Evolutionary conservation across 2,888 invertebrate genomes (phyloP).

Genomic region (Lapara coniferarum): DNA sequence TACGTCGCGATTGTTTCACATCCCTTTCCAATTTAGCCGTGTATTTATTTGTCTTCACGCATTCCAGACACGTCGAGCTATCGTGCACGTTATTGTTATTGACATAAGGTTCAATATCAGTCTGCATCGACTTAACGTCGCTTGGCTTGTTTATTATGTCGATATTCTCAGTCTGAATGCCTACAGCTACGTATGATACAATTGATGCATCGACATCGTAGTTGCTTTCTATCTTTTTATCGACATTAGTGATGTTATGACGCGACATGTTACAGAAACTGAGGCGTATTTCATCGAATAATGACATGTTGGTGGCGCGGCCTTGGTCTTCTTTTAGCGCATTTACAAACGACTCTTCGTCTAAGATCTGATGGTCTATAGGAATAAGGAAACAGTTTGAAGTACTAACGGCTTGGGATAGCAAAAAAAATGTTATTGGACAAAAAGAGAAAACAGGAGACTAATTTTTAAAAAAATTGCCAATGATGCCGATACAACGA

Average conservation of each 20-base stretch:
- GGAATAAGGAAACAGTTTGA: slow-evolving; percentile 29
- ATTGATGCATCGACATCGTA: slow-evolving; percentile 38
- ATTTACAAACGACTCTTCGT: slow-evolving; percentile 70
- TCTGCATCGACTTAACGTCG: slow-evolving; percentile 36
- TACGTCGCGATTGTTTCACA: slow-evolving; percentile 44
- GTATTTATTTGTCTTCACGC: slow-evolving; percentile 50
- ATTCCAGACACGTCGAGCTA: slow-evolving; percentile 56
- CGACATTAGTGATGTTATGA: slow-evolving; percentile 44
- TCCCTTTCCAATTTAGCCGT: slow-evolving; percentile 58
- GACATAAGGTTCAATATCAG: slow-evolving; percentile 34
- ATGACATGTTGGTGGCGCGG: slow-evolving; percentile 66
- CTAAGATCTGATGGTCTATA: slow-evolving; percentile 68
- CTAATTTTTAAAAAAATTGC: too few species aligned
- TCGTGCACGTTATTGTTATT: slow-evolving; percentile 53
- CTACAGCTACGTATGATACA: slow-evolving; percentile 40
- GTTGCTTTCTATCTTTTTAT: slow-evolving; percentile 41
- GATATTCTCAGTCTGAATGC: slow-evolving; percentile 48
- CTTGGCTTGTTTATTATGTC: slow-evolving; percentile 18
- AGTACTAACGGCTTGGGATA: not conserved
- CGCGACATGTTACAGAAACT: slow-evolving; percentile 67
- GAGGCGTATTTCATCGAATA: slow-evolving; percentile 74
- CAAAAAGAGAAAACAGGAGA: not conserved
- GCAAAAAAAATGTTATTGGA: not conserved
- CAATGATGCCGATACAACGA: too few species aligned
- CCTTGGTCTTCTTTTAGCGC: slow-evolving; percentile 69